phyloP scores from a whole-genome alignment of 2,113 vertebrate species.

The Aptenodytes forsteri region DNA sequence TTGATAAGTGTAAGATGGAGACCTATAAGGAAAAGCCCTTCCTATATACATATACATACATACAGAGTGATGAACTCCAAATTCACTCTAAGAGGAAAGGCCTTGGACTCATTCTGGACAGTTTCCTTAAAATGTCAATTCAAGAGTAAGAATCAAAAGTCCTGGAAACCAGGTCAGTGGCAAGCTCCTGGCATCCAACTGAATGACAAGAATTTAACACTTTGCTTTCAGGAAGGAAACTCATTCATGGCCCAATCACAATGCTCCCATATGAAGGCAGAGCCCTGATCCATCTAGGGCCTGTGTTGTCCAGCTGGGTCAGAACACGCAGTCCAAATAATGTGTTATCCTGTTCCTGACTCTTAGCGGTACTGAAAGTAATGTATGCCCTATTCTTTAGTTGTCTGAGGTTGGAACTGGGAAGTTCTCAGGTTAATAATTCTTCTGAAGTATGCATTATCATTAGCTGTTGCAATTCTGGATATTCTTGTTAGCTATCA shows the following conservation, averaged over 20 bases:
- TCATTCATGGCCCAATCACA: rapidly evolving
- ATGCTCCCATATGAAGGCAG: rapidly evolving
- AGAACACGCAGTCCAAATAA: neutral
- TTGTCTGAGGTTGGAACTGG: neutral
- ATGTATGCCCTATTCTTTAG: neutral
- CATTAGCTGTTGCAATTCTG: neutral
- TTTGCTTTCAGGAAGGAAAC: neutral
- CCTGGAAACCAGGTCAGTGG: neutral
- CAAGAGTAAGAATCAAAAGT: neutral
- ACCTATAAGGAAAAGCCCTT: neutral
- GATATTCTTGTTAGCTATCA: neutral
- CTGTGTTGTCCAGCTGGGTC: neutral
- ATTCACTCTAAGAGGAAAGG: neutral
- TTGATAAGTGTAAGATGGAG: neutral
- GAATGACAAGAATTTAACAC: neutral
- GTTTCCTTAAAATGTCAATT: neutral
- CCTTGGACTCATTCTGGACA: neutral
- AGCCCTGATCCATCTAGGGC: neutral
- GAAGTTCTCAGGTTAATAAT: neutral
- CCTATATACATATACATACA: neutral
- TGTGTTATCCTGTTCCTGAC: neutral
- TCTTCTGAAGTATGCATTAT: neutral
- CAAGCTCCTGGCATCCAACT: neutral
- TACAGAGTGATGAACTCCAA: neutral
- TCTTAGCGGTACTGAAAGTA: neutral